Percentiles rank a stretch among this genome's conserved stretches.
Conservation (phyloP, 2,797 vertebrate genomes). For the Cheirogaleus major region DNA sequence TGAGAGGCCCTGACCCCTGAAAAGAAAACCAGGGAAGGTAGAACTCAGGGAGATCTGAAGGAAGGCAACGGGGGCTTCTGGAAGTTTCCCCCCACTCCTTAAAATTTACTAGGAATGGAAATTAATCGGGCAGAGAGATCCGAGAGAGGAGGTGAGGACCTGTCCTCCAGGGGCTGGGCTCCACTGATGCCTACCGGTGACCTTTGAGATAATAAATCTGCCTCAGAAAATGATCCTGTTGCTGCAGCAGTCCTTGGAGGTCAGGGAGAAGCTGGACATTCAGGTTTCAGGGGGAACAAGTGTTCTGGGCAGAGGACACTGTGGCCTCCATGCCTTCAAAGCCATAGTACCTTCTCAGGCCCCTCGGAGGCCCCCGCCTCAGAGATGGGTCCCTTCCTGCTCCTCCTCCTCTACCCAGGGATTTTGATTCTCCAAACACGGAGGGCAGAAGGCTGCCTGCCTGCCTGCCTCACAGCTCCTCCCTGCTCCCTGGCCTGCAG, state of each 20-base stretch:
- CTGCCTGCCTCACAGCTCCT: not conserved
- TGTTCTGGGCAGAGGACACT: not conserved
- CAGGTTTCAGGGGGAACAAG: not conserved
- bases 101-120: not conserved
- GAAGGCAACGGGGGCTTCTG: not conserved
- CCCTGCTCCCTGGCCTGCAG: not conserved
- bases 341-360: not conserved
- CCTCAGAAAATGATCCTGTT: not conserved
- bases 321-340: not conserved
- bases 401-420: not conserved
- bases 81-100: not conserved
- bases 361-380: not conserved
- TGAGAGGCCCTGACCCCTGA: not conserved
- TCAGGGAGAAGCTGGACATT: conserved; percentile 27
- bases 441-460: not conserved
- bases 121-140: not conserved
- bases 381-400: not conserved
- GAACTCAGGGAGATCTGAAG: not conserved
- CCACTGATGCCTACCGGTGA: not conserved
- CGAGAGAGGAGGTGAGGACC: not conserved
- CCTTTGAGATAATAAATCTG: not conserved
- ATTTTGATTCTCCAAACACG: not conserved
- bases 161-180: not conserved
- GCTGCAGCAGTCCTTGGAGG: not conserved
- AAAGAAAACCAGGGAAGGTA: not conserved